A percentile compares a stretch with the other conserved stretches of the same genome.
These are phyloP conservation scores for Nesidiocoris tenuis DNA, from an alignment of 2,888 invertebrate species.

Conservation along the genomic window DNA sequence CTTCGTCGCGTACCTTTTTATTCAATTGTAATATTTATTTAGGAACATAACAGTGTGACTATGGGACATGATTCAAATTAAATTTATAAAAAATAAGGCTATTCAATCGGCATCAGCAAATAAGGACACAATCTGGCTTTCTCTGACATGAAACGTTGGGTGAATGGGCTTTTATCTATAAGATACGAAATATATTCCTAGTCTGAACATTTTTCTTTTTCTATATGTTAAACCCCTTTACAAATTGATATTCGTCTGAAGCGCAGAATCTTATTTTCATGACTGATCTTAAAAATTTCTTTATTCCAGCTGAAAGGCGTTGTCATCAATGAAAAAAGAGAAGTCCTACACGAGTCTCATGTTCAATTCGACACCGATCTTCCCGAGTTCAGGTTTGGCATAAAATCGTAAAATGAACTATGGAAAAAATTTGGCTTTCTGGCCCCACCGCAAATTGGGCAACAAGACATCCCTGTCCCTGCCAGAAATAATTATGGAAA, in stretches of 20 bases:
- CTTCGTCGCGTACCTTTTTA: no score
- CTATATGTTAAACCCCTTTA: no score
- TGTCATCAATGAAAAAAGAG: slow-evolving; percentile 71
- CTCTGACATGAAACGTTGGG: background rate
- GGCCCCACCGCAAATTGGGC: no score
- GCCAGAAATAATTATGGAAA: no score
- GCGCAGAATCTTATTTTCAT: slow-evolving; percentile 2
- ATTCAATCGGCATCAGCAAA: no score
- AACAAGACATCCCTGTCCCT: no score
- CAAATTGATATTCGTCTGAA: background rate
- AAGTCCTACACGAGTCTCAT: slow-evolving; percentile 72
- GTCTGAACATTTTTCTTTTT: background rate
- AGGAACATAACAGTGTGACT: no score
- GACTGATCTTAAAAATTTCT: background rate
- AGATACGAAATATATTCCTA: background rate
- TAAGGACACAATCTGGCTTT: no score
- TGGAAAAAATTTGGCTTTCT: no score
- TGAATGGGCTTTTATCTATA: background rate
- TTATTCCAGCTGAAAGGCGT: slow-evolving; percentile 82
- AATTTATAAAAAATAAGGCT: no score
- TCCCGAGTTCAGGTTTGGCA: slow-evolving; percentile 79
- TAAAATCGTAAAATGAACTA: background rate
- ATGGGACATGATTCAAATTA: no score
- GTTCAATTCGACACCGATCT: slow-evolving; percentile 90
- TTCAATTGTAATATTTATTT: no score